These are phyloP conservation scores for Dicentrarchus labrax DNA, from an alignment of 2,113 vertebrate genomes.

Conservation along the genomic window DNA sequence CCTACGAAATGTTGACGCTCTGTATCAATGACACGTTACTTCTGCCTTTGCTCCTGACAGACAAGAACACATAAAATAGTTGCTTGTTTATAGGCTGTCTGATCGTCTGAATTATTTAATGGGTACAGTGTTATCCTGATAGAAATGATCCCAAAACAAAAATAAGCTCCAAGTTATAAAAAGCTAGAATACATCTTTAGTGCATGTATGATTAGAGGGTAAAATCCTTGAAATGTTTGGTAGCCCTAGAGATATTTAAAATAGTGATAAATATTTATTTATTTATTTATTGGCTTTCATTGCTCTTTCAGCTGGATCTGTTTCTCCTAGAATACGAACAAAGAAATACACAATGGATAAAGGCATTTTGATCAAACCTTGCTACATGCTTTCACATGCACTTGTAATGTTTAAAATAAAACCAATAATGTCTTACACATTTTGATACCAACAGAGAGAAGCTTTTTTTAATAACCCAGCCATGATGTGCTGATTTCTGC, in stretches of 20 bases:
- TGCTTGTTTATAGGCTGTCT: neutral
- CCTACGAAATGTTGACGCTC: neutral
- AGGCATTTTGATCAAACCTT: constrained; percentile 16
- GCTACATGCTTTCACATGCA: neutral
- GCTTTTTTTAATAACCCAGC: constrained; percentile 40
- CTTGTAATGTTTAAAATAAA: constrained; percentile 41
- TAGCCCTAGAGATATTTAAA: neutral
- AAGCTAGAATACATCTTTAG: neutral
- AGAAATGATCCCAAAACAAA: neutral
- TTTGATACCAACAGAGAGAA: constrained; percentile 23
- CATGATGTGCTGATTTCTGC: constrained; percentile 25
- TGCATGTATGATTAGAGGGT: neutral
- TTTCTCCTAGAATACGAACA: constrained; percentile 34
- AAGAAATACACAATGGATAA: neutral
- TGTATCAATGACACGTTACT: neutral
- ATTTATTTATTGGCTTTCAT: neutral
- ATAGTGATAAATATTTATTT: neutral
- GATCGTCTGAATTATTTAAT: neutral
- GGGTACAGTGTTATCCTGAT: neutral
- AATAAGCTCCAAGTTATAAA: neutral
- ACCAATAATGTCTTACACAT: constrained; percentile 38
- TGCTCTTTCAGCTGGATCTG: constrained; percentile 10
- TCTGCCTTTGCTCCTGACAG: neutral
- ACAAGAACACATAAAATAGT: neutral
- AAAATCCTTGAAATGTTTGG: neutral